Evolutionary conservation across 2,113 vertebrate species (phyloP).

Genomic region (Tyto alba): DNA sequence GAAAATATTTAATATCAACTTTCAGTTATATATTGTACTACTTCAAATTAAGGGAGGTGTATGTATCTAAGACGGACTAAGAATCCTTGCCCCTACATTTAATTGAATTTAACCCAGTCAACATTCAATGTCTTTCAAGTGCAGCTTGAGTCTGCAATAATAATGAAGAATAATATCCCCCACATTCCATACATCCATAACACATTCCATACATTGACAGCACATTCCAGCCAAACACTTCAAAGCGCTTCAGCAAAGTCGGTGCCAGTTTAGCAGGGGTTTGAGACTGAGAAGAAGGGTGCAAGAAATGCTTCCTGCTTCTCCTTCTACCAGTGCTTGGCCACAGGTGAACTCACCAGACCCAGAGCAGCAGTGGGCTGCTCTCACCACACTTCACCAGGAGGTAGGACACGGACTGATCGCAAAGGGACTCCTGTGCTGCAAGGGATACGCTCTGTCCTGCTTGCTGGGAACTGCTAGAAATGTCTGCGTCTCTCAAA

Average conservation of each 20-base stretch:
- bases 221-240: background rate
- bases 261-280: background rate
- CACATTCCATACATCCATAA: background rate
- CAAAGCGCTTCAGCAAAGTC: background rate
- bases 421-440: background rate
- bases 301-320: background rate
- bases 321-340: background rate
- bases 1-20: background rate
- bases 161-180: background rate
- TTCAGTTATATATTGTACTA: background rate
- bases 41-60: background rate
- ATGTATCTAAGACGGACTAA: background rate
- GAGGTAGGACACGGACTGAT: background rate
- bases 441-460: accelerated
- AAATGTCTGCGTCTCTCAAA: background rate
- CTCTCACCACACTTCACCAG: accelerated
- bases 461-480: background rate
- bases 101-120: background rate
- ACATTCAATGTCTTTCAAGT: background rate
- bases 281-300: background rate
- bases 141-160: background rate
- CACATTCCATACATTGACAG: background rate
- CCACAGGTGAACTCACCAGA: background rate
- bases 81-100: background rate
- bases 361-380: background rate